Evolutionary conservation across 2,113 vertebrate genomes (phyloP).

Genomic region (Monopterus albus): DNA sequence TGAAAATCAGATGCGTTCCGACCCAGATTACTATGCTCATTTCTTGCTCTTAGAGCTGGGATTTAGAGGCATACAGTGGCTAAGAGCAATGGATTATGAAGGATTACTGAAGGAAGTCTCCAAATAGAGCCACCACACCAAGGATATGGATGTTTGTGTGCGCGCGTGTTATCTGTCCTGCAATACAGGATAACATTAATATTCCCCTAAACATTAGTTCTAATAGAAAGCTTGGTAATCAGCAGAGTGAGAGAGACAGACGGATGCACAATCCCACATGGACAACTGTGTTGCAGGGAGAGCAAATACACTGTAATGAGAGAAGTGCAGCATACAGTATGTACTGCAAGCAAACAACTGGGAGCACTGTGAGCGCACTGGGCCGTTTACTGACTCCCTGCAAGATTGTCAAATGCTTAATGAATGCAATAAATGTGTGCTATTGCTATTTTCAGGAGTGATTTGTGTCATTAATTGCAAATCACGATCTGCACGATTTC

Average conservation of each 20-base stretch:
- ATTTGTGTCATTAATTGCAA: constrained; percentile 14
- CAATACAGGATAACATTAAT: constrained; percentile 52
- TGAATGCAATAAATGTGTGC: constrained; percentile 42
- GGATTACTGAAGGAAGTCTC: constrained; percentile 77
- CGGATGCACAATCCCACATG: constrained; percentile 25
- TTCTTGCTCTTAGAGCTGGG: constrained; percentile 67
- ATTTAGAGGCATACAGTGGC: constrained; percentile 78
- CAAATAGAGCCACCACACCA: constrained; percentile 67
- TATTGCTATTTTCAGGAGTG: constrained; percentile 4
- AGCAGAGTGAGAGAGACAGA: constrained; percentile 42
- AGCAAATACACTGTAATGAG: constrained; percentile 54
- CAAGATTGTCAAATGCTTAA: constrained; percentile 50
- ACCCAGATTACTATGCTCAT: constrained; percentile 76
- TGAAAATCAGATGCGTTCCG: constrained; percentile 69
- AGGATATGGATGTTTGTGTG: constrained; percentile 26
- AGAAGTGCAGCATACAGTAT: constrained; percentile 23
- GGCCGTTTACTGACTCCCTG: constrained; percentile 23
- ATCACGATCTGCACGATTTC: not conserved
- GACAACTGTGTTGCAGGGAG: constrained; percentile 26
- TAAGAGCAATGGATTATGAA: constrained; percentile 79
- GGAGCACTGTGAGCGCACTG: constrained; percentile 36
- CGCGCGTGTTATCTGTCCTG: constrained; percentile 48
- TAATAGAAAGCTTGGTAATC: constrained; percentile 56
- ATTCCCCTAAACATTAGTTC: constrained; percentile 46
- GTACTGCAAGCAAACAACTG: constrained; percentile 52